phyloP scores from a whole-genome alignment of 2,888 invertebrate genomes.

The Caenorhabditis sulstoni region DNA sequence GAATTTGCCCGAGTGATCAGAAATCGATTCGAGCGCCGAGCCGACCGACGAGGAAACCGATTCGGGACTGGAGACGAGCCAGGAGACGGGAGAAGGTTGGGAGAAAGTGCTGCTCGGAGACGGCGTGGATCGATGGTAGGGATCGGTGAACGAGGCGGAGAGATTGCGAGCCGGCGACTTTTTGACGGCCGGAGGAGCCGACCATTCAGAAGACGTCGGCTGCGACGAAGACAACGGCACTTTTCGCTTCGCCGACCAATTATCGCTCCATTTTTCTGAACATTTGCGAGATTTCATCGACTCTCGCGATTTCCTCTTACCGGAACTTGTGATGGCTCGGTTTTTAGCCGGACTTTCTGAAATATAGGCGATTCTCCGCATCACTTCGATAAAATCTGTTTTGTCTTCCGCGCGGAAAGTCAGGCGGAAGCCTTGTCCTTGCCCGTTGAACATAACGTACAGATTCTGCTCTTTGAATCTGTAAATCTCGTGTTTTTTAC shows the following conservation, averaged over 20 bases:
- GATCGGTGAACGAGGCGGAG: neutral
- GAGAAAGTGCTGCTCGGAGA: neutral
- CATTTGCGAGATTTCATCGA: neutral
- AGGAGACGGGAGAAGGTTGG: neutral
- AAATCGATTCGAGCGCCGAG: neutral
- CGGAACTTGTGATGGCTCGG: conserved; percentile 4
- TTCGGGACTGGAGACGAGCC: neutral
- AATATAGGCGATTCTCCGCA: conserved; percentile 27
- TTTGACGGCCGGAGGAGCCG: neutral
- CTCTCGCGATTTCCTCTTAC: neutral
- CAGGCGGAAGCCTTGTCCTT: conserved; percentile 31
- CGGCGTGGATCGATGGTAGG: neutral
- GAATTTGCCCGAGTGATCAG: neutral
- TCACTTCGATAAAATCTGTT: conserved; percentile 13
- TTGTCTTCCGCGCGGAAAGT: conserved; percentile 12
- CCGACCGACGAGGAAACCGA: neutral
- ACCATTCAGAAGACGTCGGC: neutral
- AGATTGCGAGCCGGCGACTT: neutral
- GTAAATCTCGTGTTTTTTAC: neutral
- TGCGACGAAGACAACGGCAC: neutral
- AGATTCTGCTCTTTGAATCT: conserved; percentile 24
- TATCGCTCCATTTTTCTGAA: neutral
- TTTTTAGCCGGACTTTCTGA: conserved; percentile 37
- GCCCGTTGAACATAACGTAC: conserved; percentile 18
- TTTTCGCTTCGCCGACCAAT: neutral